A percentile compares a stretch with the other conserved stretches of the same genome.
phyloP scores from a whole-genome alignment of 1,140 invertebrate genomes.

The Antheraea pernyi region DNA sequence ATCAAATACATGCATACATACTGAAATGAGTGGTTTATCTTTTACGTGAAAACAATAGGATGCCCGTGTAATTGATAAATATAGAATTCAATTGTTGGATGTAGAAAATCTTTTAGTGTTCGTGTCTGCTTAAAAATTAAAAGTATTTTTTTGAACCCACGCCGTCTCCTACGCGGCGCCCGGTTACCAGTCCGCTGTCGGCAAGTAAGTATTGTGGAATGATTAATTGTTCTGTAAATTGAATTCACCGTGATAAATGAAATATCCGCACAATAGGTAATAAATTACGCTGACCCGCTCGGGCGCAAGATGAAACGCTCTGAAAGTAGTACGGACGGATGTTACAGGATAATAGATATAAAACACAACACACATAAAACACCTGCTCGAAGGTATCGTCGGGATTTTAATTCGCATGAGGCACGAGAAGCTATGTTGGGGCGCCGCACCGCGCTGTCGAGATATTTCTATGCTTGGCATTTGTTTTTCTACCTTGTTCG shows the following conservation, averaged over 20 bases:
- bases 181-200: conserved; percentile 57
- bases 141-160: conserved; percentile 19
- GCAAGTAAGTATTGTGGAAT: conserved; percentile 72
- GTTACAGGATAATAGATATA: conserved; percentile 54
- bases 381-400: conserved; percentile 52
- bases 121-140: not conserved
- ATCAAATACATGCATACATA: too few relatives aligned
- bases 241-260: conserved; percentile 77
- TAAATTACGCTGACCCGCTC: conserved; percentile 73
- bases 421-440: conserved; percentile 20
- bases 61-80: too few relatives aligned
- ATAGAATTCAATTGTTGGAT: too few relatives aligned
- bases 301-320: conserved; percentile 71
- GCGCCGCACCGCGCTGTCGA: not conserved
- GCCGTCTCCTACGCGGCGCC: conserved; percentile 33
- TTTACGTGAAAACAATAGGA: too few relatives aligned
- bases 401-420: conserved; percentile 41
- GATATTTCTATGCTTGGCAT: not conserved
- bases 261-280: conserved; percentile 77
- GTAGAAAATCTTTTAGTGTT: too few relatives aligned
- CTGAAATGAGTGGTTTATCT: too few relatives aligned
- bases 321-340: conserved; percentile 55
- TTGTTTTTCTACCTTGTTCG: conserved; percentile 6
- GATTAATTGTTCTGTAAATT: conserved; percentile 78
- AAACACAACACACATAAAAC: conserved; percentile 56